A percentile compares a stretch with the other conserved stretches of the same genome.
Conservation (phyloP, 2,888 invertebrate genomes). For the Xylota sylvarum region DNA sequence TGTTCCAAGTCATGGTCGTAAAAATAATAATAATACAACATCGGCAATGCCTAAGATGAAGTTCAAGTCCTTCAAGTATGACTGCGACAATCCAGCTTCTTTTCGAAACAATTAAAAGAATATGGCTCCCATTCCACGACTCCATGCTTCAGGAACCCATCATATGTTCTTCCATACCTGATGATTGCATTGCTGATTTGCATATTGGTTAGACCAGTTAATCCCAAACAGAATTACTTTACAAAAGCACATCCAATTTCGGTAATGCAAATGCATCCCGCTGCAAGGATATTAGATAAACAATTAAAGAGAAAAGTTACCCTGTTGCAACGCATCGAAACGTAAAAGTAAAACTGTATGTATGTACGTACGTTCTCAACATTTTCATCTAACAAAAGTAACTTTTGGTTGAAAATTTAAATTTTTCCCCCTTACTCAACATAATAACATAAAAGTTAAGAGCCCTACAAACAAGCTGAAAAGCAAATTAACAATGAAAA, state of each 20-base stretch:
- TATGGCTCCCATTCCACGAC: no score
- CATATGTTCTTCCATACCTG: no score
- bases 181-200: no score
- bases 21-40: no score
- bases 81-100: no score
- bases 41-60: no score
- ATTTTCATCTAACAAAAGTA: not conserved
- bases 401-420: conserved; percentile 26
- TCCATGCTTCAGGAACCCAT: no score
- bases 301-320: not conserved
- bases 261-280: not conserved
- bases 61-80: no score
- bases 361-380: not conserved
- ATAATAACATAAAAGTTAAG: conserved; percentile 58
- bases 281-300: not conserved
- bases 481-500: conserved; percentile 69
- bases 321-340: not conserved
- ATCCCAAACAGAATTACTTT: not conserved
- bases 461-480: conserved; percentile 67
- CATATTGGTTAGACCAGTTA: no score
- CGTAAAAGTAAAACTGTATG: not conserved
- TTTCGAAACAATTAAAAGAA: no score
- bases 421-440: conserved; percentile 37
- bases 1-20: no score
- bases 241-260: not conserved